Percentiles rank a stretch among this genome's conserved stretches.
Evolutionary conservation across 2,888 invertebrate genomes (phyloP).

Genomic region (Mesorhabditis sp.): DNA sequence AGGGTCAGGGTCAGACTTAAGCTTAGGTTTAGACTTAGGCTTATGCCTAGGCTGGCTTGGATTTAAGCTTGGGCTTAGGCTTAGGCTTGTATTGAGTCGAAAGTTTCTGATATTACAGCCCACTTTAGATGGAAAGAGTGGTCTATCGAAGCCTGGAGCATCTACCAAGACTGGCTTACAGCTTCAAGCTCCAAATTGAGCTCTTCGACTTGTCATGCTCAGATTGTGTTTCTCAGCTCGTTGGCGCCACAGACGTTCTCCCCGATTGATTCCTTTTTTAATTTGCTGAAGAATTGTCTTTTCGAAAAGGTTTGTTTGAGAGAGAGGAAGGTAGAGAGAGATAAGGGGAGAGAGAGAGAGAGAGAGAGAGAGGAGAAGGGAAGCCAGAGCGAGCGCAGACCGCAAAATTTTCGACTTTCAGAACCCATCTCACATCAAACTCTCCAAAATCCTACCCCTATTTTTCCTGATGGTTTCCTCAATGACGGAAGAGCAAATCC

Average conservation of each 20-base stretch:
- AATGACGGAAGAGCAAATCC: neutral
- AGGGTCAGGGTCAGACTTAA: too few relatives aligned
- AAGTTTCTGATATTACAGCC: too few relatives aligned
- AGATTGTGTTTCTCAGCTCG: neutral
- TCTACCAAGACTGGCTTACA: neutral
- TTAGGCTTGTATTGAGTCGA: too few relatives aligned
- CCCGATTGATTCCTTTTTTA: conserved; percentile 3
- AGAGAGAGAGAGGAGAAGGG: too few relatives aligned
- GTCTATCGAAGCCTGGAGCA: neutral
- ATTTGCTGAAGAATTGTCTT: neutral
- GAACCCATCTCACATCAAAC: neutral
- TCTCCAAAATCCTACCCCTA: neutral
- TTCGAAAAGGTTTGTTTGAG: neutral
- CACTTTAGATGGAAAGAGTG: neutral
- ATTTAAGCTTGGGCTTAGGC: too few relatives aligned
- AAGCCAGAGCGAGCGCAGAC: neutral
- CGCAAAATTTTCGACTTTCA: neutral
- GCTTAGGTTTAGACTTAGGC: too few relatives aligned
- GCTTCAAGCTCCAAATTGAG: neutral
- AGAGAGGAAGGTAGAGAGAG: too few relatives aligned
- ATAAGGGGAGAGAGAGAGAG: too few relatives aligned
- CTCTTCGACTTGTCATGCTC: neutral
- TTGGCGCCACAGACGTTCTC: neutral
- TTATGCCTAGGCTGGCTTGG: too few relatives aligned
- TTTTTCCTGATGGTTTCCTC: neutral